Evolutionary conservation across 2,797 vertebrate species (phyloP).

Genomic region (Pseudochirops cupreus): DNA sequence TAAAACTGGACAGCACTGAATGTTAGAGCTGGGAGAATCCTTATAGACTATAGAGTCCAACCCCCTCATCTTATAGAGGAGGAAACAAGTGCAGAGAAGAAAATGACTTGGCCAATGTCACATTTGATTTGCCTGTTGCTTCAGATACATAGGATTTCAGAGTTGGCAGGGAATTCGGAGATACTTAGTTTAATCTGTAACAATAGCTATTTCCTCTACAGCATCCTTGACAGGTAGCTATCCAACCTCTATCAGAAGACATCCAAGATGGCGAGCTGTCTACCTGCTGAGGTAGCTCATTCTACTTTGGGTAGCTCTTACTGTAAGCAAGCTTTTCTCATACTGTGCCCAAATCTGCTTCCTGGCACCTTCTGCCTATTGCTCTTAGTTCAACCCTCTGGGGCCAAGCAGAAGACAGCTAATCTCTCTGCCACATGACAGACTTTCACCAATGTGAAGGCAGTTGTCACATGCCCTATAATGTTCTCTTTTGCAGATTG

Average conservation of each 20-base stretch:
- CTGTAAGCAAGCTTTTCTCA: neutral
- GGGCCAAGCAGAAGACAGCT: neutral
- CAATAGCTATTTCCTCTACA: neutral
- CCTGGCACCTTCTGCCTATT: neutral
- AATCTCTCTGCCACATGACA: neutral
- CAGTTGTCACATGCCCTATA: neutral
- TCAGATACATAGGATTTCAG: neutral
- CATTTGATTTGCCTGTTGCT: neutral
- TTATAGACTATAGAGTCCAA: neutral
- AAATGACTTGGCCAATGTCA: neutral
- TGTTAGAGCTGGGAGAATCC: neutral
- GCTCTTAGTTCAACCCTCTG: neutral
- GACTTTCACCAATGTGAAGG: neutral
- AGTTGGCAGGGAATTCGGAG: neutral
- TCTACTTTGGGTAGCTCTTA: neutral
- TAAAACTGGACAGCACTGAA: neutral
- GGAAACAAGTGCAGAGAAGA: neutral
- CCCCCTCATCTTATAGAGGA: neutral
- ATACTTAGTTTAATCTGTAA: neutral
- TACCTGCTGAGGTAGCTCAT: neutral
- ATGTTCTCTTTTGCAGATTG: neutral
- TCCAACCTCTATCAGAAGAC: neutral
- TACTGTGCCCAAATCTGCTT: neutral
- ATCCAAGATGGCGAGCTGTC: neutral
- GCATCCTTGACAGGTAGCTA: neutral